Percentiles rank a stretch among this genome's conserved stretches.
Conservation (phyloP, 2,888 invertebrate species). For the Abrostola tripartita region DNA sequence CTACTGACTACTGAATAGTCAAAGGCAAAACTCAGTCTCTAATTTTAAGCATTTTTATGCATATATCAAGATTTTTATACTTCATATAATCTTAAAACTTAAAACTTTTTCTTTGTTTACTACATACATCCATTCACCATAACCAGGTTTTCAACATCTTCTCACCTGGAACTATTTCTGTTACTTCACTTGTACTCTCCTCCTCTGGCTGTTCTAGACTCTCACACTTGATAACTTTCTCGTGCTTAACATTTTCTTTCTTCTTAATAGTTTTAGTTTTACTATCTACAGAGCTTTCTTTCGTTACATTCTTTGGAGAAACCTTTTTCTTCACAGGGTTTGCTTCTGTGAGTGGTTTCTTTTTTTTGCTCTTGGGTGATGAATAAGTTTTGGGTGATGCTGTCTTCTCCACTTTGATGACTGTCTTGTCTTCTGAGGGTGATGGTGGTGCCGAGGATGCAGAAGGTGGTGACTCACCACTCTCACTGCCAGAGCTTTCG, state of each 20-base stretch:
- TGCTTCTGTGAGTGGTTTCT: constrained; percentile 25
- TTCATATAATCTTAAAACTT: too few species aligned
- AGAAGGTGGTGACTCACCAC: constrained; percentile 48
- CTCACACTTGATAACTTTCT: constrained; percentile 46
- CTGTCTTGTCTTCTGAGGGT: constrained; percentile 24
- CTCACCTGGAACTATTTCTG: constrained; percentile 64
- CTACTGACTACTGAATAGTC: too few species aligned
- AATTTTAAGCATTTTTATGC: too few species aligned
- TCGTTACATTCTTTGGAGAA: constrained; percentile 29
- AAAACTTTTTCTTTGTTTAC: too few species aligned
- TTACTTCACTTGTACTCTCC: constrained; percentile 42
- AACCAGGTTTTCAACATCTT: too few species aligned
- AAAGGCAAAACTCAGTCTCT: too few species aligned
- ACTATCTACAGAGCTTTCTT: constrained; percentile 14
- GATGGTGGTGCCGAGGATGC: constrained; percentile 26
- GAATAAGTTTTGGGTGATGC: constrained; percentile 70
- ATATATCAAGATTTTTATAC: too few species aligned
- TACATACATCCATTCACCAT: too few species aligned
- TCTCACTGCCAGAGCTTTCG: constrained; percentile 79
- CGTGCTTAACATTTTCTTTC: constrained; percentile 37
- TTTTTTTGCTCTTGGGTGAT: constrained; percentile 72
- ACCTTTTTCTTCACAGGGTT: constrained; percentile 21
- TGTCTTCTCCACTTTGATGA: constrained; percentile 63
- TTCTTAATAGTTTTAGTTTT: constrained; percentile 22
- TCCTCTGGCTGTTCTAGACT: constrained; percentile 30